Base-by-base conservation (phyloP, 2,797 vertebrate species). In the Decapterus maruadsi region DNA sequence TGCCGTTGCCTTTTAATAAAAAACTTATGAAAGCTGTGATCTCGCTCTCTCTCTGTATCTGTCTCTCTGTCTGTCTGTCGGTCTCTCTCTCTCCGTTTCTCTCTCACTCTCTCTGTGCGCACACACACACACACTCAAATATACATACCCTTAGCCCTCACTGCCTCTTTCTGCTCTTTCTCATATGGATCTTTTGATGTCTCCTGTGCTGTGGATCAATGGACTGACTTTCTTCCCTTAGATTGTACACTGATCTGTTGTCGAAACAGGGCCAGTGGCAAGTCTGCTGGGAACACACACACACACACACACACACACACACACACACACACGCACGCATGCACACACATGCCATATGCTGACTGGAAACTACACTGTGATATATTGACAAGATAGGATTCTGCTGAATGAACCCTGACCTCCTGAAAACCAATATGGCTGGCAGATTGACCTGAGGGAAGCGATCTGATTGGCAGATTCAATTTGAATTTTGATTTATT, bases 131-230 rank as follows among this genome's bases (percentile, higher is more conserved):
- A 60, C 53, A 51, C 4, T 17, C 48, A 68, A 19, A 73, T 57
- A 11, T 53, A 74, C 58, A 62, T 40, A 45, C 64, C 64, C 63
- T 48, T 61, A 36, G 20, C 62, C 75, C 42, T 69, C 72, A 67
- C 59, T 73, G 75, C 66, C 78, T 62, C 80, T 46, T 65, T 74
- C 71, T 69, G 70, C 82, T 89, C 81, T 62, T 71, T 82, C 78
- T 84, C 80, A 51, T 87, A 89, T 90, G 79, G 90, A 90, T 90
- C 79, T 84, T 90, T 88, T 90, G 85, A 91, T 88, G 90, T 90
- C 85, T 83, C 68, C 79, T n/a, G 38, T 76, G 77, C 78, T 79
- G 75, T 20, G 67, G 80, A 93, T 91, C 90, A 89, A 92, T 92
- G 86, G 58, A 42, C 68, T 31, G 61, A 86, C 78, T 91, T 80